Evolutionary conservation across 2,888 invertebrate species (phyloP), one percentile per base, ranked within the genome.

Genomic region (Drosophila prolongata): DNA sequence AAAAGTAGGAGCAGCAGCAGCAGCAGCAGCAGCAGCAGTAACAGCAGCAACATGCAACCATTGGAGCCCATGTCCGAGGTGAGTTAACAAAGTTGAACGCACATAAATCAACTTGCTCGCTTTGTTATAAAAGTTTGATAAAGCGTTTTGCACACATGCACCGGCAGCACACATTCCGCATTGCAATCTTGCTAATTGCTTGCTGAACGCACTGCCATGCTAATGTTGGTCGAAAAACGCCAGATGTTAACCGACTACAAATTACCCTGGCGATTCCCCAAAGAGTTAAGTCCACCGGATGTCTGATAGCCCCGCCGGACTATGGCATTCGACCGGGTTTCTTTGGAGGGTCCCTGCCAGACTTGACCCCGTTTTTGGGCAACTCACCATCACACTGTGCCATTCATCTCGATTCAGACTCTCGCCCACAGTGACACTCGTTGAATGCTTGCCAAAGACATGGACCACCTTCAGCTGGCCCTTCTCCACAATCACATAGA

Each of bases 381-480:
- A n/a, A 16, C 91, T 92, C 83, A 95, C 97, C 60, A 96, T 95
- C 14, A 97, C 97, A 82, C 95, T 96, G 91, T 98, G 98, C 97
- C 97, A 98, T 88, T 96, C 95, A 90, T 98, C 97, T 80, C 96
- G 94, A 92, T 98, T 98, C 61, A 98, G 92, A 3, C 97, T 97
- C 92, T 97, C 95, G 40, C 97, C 97, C 5, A 98, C 97, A 1
- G 96, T 97, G 44, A 97, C 95, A 88, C 92, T 92, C 35, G 97
- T 97, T 57, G 97, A 95, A 90, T 96, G 96, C 91, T 97, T 97
- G 4, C 97, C 97, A 90, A 97, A 97, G 30, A 97, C 97, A 91
- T 98, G 97, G 9, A 97, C 97, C 61, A 98, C 97, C 94, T 97
- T 97, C 16, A 98, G 93, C 92, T 97, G 97, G 16, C 97, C 98